Percentiles rank a stretch among this genome's conserved stretches.
Conservation (phyloP, 2,888 invertebrate species). For the Synanthedon vespiformis region DNA sequence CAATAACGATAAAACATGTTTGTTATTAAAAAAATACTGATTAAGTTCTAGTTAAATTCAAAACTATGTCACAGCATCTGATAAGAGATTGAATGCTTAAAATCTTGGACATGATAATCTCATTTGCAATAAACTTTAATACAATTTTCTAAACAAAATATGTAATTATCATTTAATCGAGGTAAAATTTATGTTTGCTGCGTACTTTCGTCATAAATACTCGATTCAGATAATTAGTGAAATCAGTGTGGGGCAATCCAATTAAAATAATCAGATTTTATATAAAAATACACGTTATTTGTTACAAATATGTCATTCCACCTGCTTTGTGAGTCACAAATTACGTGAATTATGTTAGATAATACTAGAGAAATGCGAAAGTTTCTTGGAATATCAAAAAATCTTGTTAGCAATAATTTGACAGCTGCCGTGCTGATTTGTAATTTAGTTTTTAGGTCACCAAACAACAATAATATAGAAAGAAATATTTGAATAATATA, state of each 20-base stretch:
- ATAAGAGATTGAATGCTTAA: too few species aligned
- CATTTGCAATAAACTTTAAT: neutral
- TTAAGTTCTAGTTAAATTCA: too few species aligned
- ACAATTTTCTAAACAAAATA: neutral
- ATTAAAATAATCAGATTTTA: neutral
- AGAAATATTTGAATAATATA: conserved; percentile 9
- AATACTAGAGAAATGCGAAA: conserved; percentile 2
- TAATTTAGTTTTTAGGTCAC: conserved; percentile 16
- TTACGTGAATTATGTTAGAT: neutral
- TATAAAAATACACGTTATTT: neutral
- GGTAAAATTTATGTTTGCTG: neutral
- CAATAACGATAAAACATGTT: too few species aligned
- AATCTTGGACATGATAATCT: too few species aligned
- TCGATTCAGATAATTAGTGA: neutral
- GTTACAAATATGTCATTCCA: neutral
- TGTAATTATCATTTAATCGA: neutral
- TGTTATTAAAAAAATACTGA: too few species aligned
- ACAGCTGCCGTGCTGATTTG: conserved; percentile 43
- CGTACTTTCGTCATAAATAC: neutral
- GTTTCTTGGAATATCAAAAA: conserved; percentile 11
- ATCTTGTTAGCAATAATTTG: conserved; percentile 26
- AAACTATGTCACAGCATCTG: too few species aligned
- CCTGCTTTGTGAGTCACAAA: neutral
- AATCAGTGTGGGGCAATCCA: neutral
- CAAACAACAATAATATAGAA: conserved; percentile 7